phyloP scores from a whole-genome alignment of 2,888 invertebrate genomes.

The Sialis lutaria region DNA sequence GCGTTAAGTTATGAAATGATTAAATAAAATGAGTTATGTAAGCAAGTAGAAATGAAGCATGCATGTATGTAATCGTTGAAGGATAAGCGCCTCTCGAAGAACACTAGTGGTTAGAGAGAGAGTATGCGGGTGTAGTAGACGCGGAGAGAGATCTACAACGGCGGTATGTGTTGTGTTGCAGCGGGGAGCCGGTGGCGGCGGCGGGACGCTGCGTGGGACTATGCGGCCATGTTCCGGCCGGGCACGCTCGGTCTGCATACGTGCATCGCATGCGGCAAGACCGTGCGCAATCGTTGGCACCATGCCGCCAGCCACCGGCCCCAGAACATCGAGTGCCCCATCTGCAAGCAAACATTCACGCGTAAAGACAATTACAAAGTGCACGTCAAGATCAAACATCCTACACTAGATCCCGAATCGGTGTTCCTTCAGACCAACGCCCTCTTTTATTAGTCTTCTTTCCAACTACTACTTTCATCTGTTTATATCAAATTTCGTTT shows the following conservation, averaged over 20 bases:
- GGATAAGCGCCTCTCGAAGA: no score
- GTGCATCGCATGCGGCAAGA: conserved; percentile 45
- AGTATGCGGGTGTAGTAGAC: background rate
- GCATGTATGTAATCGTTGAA: no score
- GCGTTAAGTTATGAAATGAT: no score
- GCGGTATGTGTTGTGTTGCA: conserved; percentile 7
- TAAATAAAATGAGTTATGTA: no score
- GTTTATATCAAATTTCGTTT: no score
- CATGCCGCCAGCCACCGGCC: conserved; percentile 47
- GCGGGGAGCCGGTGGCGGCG: conserved; percentile 6
- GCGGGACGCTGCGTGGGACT: conserved; percentile 11
- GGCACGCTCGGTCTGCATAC: conserved; percentile 27
- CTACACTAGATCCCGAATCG: background rate
- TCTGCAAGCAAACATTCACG: conserved; percentile 42
- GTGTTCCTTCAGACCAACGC: no score
- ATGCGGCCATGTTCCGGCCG: conserved; percentile 19
- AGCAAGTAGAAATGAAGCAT: no score
- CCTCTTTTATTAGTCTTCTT: no score
- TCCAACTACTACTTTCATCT: no score
- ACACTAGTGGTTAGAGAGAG: background rate
- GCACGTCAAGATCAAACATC: conserved; percentile 45
- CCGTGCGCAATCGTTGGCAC: conserved; percentile 48
- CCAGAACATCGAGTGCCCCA: conserved; percentile 41
- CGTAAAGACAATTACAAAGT: conserved; percentile 49
- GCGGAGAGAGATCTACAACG: conserved; percentile 6